A percentile compares a stretch with the other conserved stretches of the same genome.
These are phyloP conservation scores for Berghia stephanieae DNA, from an alignment of 1,140 invertebrate species.

Conservation along the genomic window DNA sequence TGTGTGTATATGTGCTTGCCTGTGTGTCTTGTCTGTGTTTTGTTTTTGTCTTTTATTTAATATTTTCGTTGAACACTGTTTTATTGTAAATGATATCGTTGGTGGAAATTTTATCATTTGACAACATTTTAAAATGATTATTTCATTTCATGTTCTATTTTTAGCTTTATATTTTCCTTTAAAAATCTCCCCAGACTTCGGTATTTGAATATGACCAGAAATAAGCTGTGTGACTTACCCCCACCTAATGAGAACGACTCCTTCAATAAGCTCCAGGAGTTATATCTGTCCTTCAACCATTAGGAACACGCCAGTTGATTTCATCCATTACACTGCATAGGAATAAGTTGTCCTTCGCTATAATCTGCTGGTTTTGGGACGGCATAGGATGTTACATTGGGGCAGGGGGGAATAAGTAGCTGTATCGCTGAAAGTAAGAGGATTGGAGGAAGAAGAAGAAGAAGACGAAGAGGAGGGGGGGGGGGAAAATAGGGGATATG, in stretches of 20 bases:
- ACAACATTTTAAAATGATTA: too few relatives aligned
- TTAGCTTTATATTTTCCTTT: background rate
- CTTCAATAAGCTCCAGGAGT: constrained; percentile 63
- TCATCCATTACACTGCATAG: background rate
- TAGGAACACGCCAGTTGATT: constrained; percentile 34
- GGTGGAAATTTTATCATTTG: too few relatives aligned
- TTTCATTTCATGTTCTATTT: background rate
- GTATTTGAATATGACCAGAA: constrained; percentile 57
- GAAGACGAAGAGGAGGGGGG: constrained; percentile 13
- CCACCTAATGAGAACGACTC: constrained; percentile 53
- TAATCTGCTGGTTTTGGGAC: background rate
- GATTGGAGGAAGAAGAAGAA: constrained; percentile 9
- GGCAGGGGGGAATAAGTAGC: too few relatives aligned
- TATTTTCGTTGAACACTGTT: too few relatives aligned
- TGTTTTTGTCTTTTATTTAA: too few relatives aligned
- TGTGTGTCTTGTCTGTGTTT: too few relatives aligned
- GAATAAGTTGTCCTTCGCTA: background rate
- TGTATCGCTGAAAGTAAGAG: background rate
- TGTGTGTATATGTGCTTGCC: too few relatives aligned
- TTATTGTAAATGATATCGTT: too few relatives aligned
- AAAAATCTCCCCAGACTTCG: constrained; percentile 47
- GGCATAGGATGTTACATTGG: background rate
- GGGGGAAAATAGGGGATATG: too few relatives aligned
- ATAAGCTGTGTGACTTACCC: constrained; percentile 53
- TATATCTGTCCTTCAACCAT: constrained; percentile 63